These are phyloP conservation scores for Podarcis siculus DNA, from an alignment of 2,797 vertebrate species.

Conservation along the genomic window DNA sequence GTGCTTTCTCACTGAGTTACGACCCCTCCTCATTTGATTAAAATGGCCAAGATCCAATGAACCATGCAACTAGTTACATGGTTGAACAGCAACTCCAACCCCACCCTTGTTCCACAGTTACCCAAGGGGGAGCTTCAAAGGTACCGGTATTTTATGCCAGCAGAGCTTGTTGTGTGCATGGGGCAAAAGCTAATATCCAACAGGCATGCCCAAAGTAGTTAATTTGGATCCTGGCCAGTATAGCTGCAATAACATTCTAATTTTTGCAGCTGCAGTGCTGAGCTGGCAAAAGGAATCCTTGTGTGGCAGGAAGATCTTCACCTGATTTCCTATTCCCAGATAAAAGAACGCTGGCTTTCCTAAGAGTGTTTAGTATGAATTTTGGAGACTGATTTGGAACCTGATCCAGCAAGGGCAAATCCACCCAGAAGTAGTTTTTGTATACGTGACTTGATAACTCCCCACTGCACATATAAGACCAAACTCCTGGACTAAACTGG, in stretches of 20 bases:
- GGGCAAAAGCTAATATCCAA: neutral
- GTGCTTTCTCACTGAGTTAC: too few species aligned
- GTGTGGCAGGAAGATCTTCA: neutral
- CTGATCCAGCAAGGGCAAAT: neutral
- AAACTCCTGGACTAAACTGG: too few species aligned
- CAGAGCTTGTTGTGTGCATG: neutral
- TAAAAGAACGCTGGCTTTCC: neutral
- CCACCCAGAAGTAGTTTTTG: too few species aligned
- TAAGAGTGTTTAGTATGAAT: neutral
- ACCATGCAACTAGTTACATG: too few species aligned
- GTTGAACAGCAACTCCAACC: neutral
- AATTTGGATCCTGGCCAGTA: neutral
- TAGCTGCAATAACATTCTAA: neutral
- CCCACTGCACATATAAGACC: neutral
- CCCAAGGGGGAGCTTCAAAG: neutral
- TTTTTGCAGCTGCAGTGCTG: neutral
- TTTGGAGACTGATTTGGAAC: neutral
- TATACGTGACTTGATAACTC: neutral
- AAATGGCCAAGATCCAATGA: too few species aligned
- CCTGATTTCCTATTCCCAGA: neutral
- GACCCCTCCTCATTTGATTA: too few species aligned
- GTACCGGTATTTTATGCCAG: constrained; percentile 2
- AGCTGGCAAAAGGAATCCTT: neutral
- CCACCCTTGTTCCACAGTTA: neutral
- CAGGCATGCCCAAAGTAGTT: neutral